phyloP scores from a whole-genome alignment of 2,113 vertebrate genomes.

The cattle (Bos taurus) region DNA sequence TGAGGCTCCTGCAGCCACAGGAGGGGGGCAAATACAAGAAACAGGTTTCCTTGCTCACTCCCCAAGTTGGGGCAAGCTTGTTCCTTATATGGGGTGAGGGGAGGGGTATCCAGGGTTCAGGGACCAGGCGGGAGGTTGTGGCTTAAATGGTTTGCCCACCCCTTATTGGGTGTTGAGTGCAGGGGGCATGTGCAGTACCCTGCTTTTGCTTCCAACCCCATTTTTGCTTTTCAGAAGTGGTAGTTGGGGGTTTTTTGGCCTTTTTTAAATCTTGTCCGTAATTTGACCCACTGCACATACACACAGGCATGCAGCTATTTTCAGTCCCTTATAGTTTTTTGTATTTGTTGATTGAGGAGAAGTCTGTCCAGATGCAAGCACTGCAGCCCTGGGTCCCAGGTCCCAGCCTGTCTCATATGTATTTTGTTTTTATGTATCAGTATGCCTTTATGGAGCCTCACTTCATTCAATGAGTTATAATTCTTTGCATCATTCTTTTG shows the following conservation, averaged over 20 bases:
- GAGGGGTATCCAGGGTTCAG: not conserved
- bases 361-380: not conserved
- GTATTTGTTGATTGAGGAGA: not conserved
- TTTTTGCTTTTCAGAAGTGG: not conserved
- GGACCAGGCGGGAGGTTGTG: not conserved
- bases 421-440: not conserved
- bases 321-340: not conserved
- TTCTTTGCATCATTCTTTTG: not conserved
- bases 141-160: not conserved
- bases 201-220: not conserved
- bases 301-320: not conserved
- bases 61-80: not conserved
- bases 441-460: not conserved
- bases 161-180: not conserved
- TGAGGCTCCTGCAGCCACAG: not conserved
- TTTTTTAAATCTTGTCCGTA: not conserved
- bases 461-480: not conserved
- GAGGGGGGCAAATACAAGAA: not conserved
- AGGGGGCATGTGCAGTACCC: not conserved
- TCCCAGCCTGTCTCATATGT: not conserved
- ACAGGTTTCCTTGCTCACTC: not conserved
- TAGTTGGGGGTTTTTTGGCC: not conserved
- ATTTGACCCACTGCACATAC: not conserved
- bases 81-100: not conserved
- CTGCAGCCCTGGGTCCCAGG: not conserved